Conservation (phyloP, 2,113 vertebrate species). For the Chloebia gouldiae region DNA sequence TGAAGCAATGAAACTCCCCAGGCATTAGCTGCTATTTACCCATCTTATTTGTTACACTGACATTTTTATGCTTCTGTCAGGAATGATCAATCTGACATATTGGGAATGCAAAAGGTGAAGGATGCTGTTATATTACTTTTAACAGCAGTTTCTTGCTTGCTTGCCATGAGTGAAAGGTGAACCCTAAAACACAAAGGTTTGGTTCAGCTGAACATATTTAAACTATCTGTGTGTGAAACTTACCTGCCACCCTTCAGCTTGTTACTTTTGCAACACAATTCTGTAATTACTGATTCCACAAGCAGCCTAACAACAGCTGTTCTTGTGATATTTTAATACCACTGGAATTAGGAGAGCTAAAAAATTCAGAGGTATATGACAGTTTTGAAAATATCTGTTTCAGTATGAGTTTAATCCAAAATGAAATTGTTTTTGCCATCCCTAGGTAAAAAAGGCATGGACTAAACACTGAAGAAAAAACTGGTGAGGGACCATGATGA, state of each 20-base stretch:
- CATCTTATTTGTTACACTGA: neutral
- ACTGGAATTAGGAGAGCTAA: constrained; percentile 13
- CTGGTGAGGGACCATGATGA: neutral
- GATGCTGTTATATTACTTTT: neutral
- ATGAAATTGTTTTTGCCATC: neutral
- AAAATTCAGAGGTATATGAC: constrained; percentile 21
- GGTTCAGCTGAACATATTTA: neutral
- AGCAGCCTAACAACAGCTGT: constrained; percentile 26
- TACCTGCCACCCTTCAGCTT: neutral
- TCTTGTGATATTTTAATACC: constrained; percentile 32
- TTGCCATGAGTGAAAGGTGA: neutral
- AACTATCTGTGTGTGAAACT: neutral
- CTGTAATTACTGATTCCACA: neutral
- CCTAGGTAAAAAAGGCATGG: neutral
- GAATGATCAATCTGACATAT: neutral
- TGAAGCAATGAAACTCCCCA: neutral
- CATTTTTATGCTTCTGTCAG: neutral
- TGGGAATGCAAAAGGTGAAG: neutral
- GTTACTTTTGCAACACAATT: neutral
- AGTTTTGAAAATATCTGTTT: constrained; percentile 48
- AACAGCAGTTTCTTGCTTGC: neutral
- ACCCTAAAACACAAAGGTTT: neutral
- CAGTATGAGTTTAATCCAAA: neutral
- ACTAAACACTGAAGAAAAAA: neutral
- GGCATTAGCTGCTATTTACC: constrained; percentile 18